phyloP scores from a whole-genome alignment of 2,797 vertebrate species.

The Acridotheres tristis region DNA sequence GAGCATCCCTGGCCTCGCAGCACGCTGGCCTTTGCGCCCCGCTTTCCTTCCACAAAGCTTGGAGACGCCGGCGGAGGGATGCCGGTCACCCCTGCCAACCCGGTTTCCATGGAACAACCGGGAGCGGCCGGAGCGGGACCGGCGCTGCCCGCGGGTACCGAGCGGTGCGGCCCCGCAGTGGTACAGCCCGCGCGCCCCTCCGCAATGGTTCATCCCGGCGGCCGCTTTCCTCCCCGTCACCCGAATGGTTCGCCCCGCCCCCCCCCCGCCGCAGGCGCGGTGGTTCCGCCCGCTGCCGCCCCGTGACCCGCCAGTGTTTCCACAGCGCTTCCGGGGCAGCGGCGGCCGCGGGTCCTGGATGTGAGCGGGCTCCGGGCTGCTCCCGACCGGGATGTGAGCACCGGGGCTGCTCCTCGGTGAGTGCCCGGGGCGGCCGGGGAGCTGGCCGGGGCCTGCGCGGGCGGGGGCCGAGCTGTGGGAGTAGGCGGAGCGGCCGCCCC shows the following conservation, averaged over 20 bases:
- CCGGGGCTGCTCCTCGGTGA: background rate
- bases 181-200: background rate
- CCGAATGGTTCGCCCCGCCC: background rate
- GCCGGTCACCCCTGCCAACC: background rate
- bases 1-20: background rate
- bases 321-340: background rate
- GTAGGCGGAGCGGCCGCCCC: too few species aligned
- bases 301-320: background rate
- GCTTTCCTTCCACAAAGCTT: background rate
- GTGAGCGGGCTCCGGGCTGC: background rate
- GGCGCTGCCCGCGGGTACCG: background rate
- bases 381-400: background rate
- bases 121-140: background rate
- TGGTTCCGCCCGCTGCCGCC: background rate
- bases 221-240: background rate
- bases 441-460: background rate
- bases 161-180: background rate
- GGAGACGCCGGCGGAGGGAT: background rate
- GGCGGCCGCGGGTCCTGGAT: background rate
- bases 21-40: background rate
- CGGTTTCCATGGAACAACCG: rapidly evolving
- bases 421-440: background rate
- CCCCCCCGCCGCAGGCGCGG: background rate
- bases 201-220: background rate
- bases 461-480: background rate